Evolutionary conservation across 2,888 invertebrate genomes (phyloP), one percentile per base, ranked within the genome.

Genomic region (Cerceris ruficornis): DNA sequence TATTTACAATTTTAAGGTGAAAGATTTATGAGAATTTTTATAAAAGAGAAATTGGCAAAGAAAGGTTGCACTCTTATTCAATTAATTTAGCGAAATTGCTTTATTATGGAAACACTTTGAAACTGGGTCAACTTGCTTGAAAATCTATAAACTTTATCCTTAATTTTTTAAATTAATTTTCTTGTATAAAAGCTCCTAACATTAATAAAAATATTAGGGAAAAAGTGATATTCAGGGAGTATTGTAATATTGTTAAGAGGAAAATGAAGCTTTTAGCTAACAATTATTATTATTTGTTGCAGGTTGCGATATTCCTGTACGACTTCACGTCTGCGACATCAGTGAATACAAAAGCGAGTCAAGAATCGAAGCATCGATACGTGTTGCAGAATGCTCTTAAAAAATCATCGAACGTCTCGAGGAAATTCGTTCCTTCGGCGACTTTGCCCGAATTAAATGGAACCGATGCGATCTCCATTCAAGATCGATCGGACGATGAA

Each of bases 281-380:
- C 9, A 1, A 46, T 46, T 46, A 46, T 46, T 64, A 43, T 62
- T 59, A 7, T 50, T 15, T 52, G n/a, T 69, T 17, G 1, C 77
- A 92, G 92, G 87, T 91, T 17, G 91, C 87, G 7, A 90, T 92
- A 83, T 92, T 92, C 62, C 79, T 91, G 17, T 92, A 92, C 84
- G 92, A 92, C 71, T 92, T 92, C 66, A 88, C 92, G 39, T 91
- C 91, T 49, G 90, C 89, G 8, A 89, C 91, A 2, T 88, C 91
- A 28, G 81, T 87, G 7, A 87, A 85, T 60, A 90, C 88, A 60
- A 91, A 89, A 82, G 86, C 87, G 42, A 89, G 82, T 61, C 92
- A 92, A 67, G 92, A 92, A 69, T 90, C 92, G 11, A 92, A 91
- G 76, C 91, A 91, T 67, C 87, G 90, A 59, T 91, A 92, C 73